These are phyloP conservation scores for Neodiprion lecontei DNA, from an alignment of 1,140 invertebrate genomes.

Conservation along the genomic window DNA sequence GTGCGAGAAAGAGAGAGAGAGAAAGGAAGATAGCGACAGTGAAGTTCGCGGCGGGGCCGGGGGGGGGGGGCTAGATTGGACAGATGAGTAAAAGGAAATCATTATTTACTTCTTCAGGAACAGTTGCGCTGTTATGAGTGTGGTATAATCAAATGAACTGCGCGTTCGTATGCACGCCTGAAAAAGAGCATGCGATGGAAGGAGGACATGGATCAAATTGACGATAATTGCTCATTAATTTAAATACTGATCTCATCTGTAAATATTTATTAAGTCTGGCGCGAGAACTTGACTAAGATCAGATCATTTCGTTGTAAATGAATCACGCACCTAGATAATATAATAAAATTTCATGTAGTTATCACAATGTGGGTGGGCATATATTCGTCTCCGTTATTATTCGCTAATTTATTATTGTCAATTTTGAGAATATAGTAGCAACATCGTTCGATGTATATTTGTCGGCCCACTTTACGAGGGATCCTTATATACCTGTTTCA, in stretches of 20 bases:
- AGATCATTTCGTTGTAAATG: slow-evolving; percentile 26
- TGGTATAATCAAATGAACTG: slow-evolving; percentile 38
- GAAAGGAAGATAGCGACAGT: slow-evolving; percentile 5
- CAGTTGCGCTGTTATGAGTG: slow-evolving; percentile 21
- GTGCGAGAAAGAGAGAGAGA: slow-evolving; percentile 28
- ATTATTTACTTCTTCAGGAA: background rate
- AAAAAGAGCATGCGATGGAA: slow-evolving; percentile 11
- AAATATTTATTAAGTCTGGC: slow-evolving; percentile 42
- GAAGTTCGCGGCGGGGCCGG: background rate
- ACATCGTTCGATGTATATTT: too few relatives aligned
- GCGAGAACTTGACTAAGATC: background rate
- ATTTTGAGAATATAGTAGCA: too few relatives aligned
- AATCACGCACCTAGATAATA: slow-evolving; percentile 1
- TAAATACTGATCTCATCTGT: slow-evolving; percentile 57
- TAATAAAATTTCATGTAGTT: background rate
- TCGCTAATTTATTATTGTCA: too few relatives aligned
- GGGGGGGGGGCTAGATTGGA: slow-evolving; percentile 1
- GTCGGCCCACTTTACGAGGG: too few relatives aligned
- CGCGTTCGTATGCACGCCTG: slow-evolving; percentile 43
- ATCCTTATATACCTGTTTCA: too few relatives aligned
- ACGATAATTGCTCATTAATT: slow-evolving; percentile 46
- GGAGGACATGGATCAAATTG: slow-evolving; percentile 17
- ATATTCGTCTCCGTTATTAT: too few relatives aligned
- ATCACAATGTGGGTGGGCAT: background rate
- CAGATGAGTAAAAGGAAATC: background rate